These are phyloP conservation scores for Trematocara caparti DNA, from an alignment of 2,797 vertebrate genomes.

Conservation along the genomic window DNA sequence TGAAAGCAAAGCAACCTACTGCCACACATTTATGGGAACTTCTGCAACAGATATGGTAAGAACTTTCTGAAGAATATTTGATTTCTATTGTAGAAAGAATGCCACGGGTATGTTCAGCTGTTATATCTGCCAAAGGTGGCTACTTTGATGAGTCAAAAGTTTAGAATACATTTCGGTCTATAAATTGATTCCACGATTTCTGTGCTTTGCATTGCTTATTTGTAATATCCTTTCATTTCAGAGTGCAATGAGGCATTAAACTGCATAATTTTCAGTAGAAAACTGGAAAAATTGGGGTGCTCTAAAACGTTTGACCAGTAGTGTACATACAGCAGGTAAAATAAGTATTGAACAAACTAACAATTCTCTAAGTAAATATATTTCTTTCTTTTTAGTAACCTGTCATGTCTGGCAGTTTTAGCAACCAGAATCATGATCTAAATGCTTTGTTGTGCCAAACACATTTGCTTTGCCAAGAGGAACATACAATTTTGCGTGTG, in stretches of 20 bases:
- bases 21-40: neutral
- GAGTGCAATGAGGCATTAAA: neutral
- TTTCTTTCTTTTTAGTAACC: neutral
- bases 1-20: neutral
- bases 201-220: neutral
- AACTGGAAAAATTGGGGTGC: neutral
- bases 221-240: neutral
- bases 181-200: neutral
- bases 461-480: neutral
- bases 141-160: neutral
- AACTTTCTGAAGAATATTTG: neutral
- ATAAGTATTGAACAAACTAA: neutral
- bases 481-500: neutral
- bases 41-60: neutral
- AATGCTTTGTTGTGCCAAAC: neutral
- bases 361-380: neutral
- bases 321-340: neutral
- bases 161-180: neutral
- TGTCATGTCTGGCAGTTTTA: neutral
- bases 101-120: neutral
- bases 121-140: neutral
- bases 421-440: neutral
- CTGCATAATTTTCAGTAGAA: neutral
- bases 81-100: neutral
- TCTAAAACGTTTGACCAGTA: neutral